Percentiles rank a stretch among this genome's conserved stretches.
These are phyloP conservation scores for Chelonus formosanus DNA, from an alignment of 2,888 invertebrate genomes.

Conservation along the genomic window DNA sequence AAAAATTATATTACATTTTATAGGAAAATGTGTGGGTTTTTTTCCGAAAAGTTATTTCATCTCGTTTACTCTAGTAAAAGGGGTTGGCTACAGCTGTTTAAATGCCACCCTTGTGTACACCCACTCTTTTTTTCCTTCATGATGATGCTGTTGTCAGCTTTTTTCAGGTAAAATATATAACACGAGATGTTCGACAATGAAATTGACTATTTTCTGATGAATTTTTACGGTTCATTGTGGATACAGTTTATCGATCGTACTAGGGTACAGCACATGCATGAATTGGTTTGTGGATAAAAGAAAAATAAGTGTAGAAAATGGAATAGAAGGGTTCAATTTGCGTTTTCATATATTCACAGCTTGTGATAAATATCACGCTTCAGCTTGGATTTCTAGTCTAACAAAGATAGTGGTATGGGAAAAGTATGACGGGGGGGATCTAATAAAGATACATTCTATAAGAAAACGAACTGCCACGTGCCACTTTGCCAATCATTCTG, in stretches of 20 bases:
- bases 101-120: constrained; percentile 45
- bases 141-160: constrained; percentile 34
- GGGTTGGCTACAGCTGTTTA: constrained; percentile 55
- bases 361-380: background rate
- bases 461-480: too few species aligned
- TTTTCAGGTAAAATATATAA: background rate
- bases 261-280: constrained; percentile 1
- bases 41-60: background rate
- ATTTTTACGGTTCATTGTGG: too few species aligned
- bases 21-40: background rate
- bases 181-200: too few species aligned
- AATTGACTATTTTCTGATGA: too few species aligned
- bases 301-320: background rate
- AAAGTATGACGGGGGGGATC: too few species aligned
- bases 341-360: constrained; percentile 6
- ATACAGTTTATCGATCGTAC: too few species aligned
- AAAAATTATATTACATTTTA: too few species aligned
- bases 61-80: constrained; percentile 37
- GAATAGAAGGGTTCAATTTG: constrained; percentile 28
- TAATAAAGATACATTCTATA: too few species aligned
- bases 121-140: constrained; percentile 34
- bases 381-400: too few species aligned
- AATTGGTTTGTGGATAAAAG: constrained; percentile 4
- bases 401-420: too few species aligned
- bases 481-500: too few species aligned